phyloP scores from a whole-genome alignment of 2,113 vertebrate species.

The Chionodraco myersi region DNA sequence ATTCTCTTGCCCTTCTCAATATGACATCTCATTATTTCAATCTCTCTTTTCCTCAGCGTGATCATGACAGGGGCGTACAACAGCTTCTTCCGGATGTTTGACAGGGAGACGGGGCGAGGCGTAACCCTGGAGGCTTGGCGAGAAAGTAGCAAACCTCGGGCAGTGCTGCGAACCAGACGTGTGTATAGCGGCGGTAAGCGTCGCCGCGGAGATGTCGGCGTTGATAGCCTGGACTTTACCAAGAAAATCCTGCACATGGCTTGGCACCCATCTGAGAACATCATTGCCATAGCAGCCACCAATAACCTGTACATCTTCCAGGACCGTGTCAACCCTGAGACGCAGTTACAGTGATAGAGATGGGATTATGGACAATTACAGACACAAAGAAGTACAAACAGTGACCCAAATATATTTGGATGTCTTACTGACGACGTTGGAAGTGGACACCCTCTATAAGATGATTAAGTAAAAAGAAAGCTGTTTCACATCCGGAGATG shows the following conservation, averaged over 20 bases:
- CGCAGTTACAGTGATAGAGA: conserved; percentile 84
- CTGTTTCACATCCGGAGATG: conserved; percentile 24
- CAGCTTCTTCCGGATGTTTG: conserved; percentile 98
- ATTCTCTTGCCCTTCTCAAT: not conserved
- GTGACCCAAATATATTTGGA: conserved; percentile 20
- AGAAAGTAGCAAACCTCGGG: conserved; percentile 94
- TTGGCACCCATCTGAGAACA: conserved; percentile 97
- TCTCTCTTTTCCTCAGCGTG: conserved; percentile 82
- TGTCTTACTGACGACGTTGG: conserved; percentile 4
- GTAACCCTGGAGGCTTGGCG: conserved; percentile 95
- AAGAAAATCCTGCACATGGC: conserved; percentile 99
- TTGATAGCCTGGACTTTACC: conserved; percentile 98
- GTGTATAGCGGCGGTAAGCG: conserved; percentile 93
- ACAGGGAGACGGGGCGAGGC: conserved; percentile 94
- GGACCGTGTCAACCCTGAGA: conserved; percentile 94
- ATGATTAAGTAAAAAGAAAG: conserved; percentile 7
- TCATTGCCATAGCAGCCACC: conserved; percentile 97
- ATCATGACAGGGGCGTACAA: conserved; percentile 99
- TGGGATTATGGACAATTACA: not conserved
- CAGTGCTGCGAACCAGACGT: conserved; percentile 91
- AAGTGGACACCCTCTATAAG: not conserved
- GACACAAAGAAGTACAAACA: not conserved
- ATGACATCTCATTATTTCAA: not conserved
- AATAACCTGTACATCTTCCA: conserved; percentile 99
- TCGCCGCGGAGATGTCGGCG: conserved; percentile 93